Evolutionary conservation across 92 coral and sea anemone genomes (phyloP), one percentile per base, ranked within the genome.

Genomic region (Chrysogorgia sp.): DNA sequence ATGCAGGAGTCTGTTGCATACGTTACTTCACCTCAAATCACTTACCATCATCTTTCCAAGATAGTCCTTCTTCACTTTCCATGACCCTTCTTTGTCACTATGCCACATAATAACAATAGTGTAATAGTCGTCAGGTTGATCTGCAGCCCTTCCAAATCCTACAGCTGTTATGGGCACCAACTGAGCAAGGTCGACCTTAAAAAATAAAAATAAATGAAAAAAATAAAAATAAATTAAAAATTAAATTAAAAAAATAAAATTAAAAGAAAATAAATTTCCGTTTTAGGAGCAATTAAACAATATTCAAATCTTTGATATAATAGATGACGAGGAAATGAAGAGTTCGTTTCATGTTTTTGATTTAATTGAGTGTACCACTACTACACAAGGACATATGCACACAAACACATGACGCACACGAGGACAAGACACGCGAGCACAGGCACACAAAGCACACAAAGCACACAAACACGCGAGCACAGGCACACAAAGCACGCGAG

Each of bases 131-230:
- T 41, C 57, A n/a, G 56, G 53, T 10, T 31, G 6, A 40, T 69
- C 76, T 30, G 56, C 76, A 49, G 60, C 76, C 22, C n/a, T 25
- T 43, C 60, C 21, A 24, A 69, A 69, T 9, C 29, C 60, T 20
- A 69, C 60, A 45, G 59, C 60, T 3, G 60, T 5, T 69, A 69
- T 30, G 0, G 31, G 34, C 0, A 60, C 47, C 37, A 69, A 49
- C 40, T 69, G 76, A 49, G 47, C 59, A 8, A 69, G 35, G 30
- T 69, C 76, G 47, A 69, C 60, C 76, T 69, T 25, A 24, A 40
- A 48, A 8, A 31, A 69, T 15, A 69, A 23, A 43, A 43, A 8
- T 8, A 9, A 43, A 43, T 8, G 17, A 2, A 52, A 52, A 4
- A 52, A 3, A 7, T 5, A 52, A 6, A 29, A 14, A 57, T 14